phyloP scores from a whole-genome alignment of 2,888 invertebrate genomes.

The Acanthosoma haemorrhoidale region DNA sequence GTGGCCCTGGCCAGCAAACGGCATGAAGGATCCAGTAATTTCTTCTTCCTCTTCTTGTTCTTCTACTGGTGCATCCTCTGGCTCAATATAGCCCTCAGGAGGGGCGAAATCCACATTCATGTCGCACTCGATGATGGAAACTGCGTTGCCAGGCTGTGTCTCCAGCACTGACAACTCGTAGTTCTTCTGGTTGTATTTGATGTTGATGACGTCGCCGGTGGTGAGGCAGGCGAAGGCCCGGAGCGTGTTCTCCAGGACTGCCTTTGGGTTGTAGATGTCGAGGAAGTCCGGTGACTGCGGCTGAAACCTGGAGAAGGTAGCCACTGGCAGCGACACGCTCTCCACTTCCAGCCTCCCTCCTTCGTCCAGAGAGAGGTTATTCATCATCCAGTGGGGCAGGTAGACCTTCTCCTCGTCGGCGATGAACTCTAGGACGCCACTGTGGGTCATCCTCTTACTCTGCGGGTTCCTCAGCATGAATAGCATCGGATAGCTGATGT shows the following conservation, averaged over 20 bases:
- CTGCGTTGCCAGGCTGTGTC: slow-evolving; percentile 90
- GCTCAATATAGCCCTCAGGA: slow-evolving; percentile 90
- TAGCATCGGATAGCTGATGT: slow-evolving; percentile 97
- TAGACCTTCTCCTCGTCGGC: slow-evolving; percentile 98
- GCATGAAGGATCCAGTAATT: slow-evolving; percentile 15
- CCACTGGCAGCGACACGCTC: slow-evolving; percentile 87
- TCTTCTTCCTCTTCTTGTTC: neutral
- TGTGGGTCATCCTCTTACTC: slow-evolving; percentile 80
- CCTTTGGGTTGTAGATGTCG: slow-evolving; percentile 96
- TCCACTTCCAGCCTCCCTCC: slow-evolving; percentile 82
- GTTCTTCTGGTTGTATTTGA: slow-evolving; percentile 91
- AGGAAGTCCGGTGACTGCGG: slow-evolving; percentile 93
- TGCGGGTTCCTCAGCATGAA: slow-evolving; percentile 90
- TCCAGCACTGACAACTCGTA: slow-evolving; percentile 91
- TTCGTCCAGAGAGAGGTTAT: slow-evolving; percentile 82
- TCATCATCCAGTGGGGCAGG: slow-evolving; percentile 99
- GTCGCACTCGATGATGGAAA: slow-evolving; percentile 98
- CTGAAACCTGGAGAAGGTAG: slow-evolving; percentile 81
- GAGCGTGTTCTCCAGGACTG: slow-evolving; percentile 77
- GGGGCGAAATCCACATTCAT: slow-evolving; percentile 99
- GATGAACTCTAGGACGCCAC: slow-evolving; percentile 95
- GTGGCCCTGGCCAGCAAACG: slow-evolving; percentile 26
- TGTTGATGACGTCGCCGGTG: slow-evolving; percentile 90
- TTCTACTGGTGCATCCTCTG: neutral
- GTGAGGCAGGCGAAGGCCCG: slow-evolving; percentile 96